Conservation (phyloP, 2,888 invertebrate genomes). For the Ennomos fuscantarius region DNA sequence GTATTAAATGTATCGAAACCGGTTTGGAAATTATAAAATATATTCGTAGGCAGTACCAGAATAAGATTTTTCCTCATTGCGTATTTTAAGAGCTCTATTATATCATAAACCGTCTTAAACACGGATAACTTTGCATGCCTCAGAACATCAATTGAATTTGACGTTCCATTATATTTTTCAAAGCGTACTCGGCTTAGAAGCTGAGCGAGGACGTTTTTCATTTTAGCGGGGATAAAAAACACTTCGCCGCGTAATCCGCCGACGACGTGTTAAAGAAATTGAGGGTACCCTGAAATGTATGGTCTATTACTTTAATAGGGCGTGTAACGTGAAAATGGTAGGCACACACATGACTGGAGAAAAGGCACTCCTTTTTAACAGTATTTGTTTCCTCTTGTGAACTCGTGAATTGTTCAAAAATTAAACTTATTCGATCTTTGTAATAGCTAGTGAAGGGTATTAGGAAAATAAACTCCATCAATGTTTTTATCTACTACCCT, state of each 20-base stretch:
- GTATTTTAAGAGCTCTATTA: slow-evolving; percentile 5
- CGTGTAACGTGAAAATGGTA: slow-evolving; percentile 10
- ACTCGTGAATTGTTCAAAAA: no score
- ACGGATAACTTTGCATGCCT: slow-evolving; percentile 16
- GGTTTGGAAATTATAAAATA: no score
- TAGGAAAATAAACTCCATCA: no score
- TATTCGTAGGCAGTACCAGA: no score
- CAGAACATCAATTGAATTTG: slow-evolving; percentile 34
- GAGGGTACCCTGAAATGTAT: slow-evolving; percentile 24
- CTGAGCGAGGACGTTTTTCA: slow-evolving; percentile 23
- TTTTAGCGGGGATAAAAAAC: slow-evolving; percentile 24
- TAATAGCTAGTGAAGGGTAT: no score
- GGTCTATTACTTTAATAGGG: slow-evolving; percentile 18
- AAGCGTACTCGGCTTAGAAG: slow-evolving; percentile 24
- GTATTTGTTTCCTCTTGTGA: not conserved
- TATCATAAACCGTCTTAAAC: slow-evolving; percentile 11
- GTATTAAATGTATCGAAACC: no score
- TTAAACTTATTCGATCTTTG: no score
- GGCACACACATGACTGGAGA: not conserved
- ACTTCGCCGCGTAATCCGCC: slow-evolving; percentile 24
- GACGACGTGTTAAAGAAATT: slow-evolving; percentile 27
- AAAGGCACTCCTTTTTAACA: slow-evolving; percentile 1
- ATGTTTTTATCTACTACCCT: no score
- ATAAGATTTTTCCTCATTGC: not conserved
- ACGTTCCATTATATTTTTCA: slow-evolving; percentile 28